Conservation (phyloP, 1,140 invertebrate species). For the Phthorimaea operculella region DNA sequence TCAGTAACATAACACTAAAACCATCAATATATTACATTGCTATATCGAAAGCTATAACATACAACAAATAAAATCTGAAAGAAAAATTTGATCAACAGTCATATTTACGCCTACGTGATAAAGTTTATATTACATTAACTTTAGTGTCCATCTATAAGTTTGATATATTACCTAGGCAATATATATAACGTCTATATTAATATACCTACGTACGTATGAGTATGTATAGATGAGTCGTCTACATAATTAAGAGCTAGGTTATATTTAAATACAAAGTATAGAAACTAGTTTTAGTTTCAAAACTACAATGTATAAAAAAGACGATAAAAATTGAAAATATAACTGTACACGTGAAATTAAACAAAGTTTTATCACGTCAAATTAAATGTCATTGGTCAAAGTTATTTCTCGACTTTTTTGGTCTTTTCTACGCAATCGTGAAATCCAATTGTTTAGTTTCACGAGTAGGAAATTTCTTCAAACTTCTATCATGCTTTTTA, state of each 20-base stretch:
- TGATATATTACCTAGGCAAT: neutral
- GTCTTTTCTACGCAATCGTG: too few relatives aligned
- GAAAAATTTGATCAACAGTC: slow-evolving; percentile 12
- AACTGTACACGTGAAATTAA: too few relatives aligned
- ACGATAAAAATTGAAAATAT: too few relatives aligned
- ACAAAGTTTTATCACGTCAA: too few relatives aligned
- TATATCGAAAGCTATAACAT: slow-evolving; percentile 28
- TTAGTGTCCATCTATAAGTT: neutral
- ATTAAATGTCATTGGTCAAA: too few relatives aligned
- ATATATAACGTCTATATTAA: neutral
- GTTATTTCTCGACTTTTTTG: too few relatives aligned
- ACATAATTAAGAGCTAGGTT: neutral
- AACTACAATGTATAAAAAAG: too few relatives aligned
- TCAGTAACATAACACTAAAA: slow-evolving; percentile 10
- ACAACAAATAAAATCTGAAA: slow-evolving; percentile 16
- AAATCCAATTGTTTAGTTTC: too few relatives aligned
- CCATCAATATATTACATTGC: slow-evolving; percentile 19
- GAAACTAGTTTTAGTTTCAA: too few relatives aligned
- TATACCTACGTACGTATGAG: slow-evolving; percentile 11
- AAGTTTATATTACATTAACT: slow-evolving; percentile 11
- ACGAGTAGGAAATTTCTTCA: too few relatives aligned
- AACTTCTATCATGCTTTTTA: too few relatives aligned
- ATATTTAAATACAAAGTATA: too few relatives aligned
- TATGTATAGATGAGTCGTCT: slow-evolving; percentile 18
- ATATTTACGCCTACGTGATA: slow-evolving; percentile 12